A percentile compares a stretch with the other conserved stretches of the same genome.
phyloP scores from a whole-genome alignment of 2,113 vertebrate genomes.

The Ursus arctos region DNA sequence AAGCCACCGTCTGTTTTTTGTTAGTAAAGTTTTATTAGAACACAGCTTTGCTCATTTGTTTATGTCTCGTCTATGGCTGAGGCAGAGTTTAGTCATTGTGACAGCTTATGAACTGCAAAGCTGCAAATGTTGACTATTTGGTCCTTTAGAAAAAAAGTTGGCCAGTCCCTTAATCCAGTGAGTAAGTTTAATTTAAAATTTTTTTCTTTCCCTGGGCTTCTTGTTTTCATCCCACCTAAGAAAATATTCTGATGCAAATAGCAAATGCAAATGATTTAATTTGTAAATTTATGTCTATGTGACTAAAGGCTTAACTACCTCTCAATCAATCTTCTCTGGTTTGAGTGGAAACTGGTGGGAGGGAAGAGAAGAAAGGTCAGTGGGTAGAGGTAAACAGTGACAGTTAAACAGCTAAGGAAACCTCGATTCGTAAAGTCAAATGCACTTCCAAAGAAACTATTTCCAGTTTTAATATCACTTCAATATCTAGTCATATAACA shows the following conservation, averaged over 20 bases:
- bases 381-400: not conserved
- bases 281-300: not conserved
- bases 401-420: not conserved
- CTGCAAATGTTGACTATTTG: not conserved
- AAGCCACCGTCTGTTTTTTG: not conserved
- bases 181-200: not conserved
- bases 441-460: not conserved
- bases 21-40: constrained; percentile 52
- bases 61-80: not conserved
- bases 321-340: not conserved
- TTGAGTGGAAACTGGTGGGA: not conserved
- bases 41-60: not conserved
- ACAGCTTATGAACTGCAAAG: not conserved
- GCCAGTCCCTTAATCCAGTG: not conserved
- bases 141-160: not conserved
- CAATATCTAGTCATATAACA: not conserved
- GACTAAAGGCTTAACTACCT: not conserved
- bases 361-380: not conserved
- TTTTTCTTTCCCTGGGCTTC: not conserved
- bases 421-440: not conserved
- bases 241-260: not conserved
- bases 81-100: not conserved
- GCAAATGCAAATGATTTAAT: not conserved
- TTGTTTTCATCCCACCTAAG: not conserved
- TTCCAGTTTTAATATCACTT: not conserved